Evolutionary conservation across 2,797 vertebrate species (phyloP), one percentile per base, ranked within the genome.

Genomic region (Chaetophractus vellerosus): DNA sequence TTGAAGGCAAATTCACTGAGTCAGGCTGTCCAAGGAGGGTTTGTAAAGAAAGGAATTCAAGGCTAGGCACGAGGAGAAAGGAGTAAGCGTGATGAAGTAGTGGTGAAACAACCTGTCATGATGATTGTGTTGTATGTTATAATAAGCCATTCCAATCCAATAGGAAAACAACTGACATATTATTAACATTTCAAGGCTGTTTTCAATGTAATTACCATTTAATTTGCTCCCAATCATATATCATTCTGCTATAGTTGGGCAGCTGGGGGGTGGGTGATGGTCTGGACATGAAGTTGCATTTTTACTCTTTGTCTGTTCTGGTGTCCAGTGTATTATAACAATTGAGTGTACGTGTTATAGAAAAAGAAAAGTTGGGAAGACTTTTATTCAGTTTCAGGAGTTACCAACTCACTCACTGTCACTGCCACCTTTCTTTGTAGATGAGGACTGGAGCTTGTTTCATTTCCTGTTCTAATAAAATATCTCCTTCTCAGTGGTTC

Each of bases 101-200:
- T 0, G 1, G 5, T 19, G 23, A 63, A 87, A 88, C 36, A 86
- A 28, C 26, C 18, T 36, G 31, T 18, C 6, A 6, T 0, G 10
- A 63, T 0, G 28, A 85, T 12, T 12, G 18, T 19, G 5, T 26
- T 52, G 52, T 45, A 7, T 12, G 33, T 31, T 41, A 9, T 1
- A 36, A n/a, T n/a, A n/a, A n/a, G 41, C 36, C 2, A 3, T 69
- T 87, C 71, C 52, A 75, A 79, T 71, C 52, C 64, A 66, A 63
- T 0, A 72, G 72, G 75, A 80, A 90, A 84, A 57, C 41, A 78
- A 75, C 75, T 86, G 92, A 38, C 81, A 85, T 79, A 63, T 57
- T 80, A 55, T 61, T 95, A 92, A 76, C 57, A 69, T 80, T 90
- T 90, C 31, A 83, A 78, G 63, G 78, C 63, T 63, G 71, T 91